Evolutionary conservation across 2,888 invertebrate genomes (phyloP), one percentile per base, ranked within the genome.

Genomic region (Geotrupes spiniger): DNA sequence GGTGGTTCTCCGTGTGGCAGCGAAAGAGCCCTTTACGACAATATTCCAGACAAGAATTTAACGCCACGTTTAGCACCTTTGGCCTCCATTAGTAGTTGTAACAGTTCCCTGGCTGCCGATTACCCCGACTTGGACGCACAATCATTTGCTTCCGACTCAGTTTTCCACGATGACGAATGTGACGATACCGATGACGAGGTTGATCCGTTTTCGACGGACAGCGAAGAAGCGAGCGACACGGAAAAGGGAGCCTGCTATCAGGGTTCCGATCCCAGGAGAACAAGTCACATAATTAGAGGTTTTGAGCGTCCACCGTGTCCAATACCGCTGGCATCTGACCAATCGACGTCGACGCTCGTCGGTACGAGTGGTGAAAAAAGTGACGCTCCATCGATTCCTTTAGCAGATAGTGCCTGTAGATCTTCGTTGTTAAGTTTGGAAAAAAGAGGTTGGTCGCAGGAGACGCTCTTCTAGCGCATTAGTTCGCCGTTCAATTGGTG

Each of bases 131-230:
- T 83, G 61, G 89, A 88, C 63, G 75, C 84, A 54, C 81, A 81
- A 52, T 83, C 85, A 52, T 82, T 84, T 10, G 78, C 85, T 47
- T 85, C 85, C 36, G 90, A 91, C 71, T 89, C 90, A 12, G 89
- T 91, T 49, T 91, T 90, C 70, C 78, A 83, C 46, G 75, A 74
- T 26, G 75, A 74, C 26, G 76, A 76, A 56, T 79, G 74, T 44
- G 78, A 83, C 59, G 89, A 89, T 61, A 91, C 91, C 10, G 90
- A 91, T 66, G 89, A 89, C 64, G 90, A 90, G 64, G 84, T 89
- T 61, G 89, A 88, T 63, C 87, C 87, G 63, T 85, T 90, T 66
- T 89, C 89, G 50, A 89, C 89, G 28, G 90, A 90, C 66, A 90
- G 88, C 63, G 89, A 88, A 57, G 89, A 87, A 57, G 82, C 83